Evolutionary conservation across 2,888 invertebrate species (phyloP).

Genomic region (Eupithecia pulchellata): DNA sequence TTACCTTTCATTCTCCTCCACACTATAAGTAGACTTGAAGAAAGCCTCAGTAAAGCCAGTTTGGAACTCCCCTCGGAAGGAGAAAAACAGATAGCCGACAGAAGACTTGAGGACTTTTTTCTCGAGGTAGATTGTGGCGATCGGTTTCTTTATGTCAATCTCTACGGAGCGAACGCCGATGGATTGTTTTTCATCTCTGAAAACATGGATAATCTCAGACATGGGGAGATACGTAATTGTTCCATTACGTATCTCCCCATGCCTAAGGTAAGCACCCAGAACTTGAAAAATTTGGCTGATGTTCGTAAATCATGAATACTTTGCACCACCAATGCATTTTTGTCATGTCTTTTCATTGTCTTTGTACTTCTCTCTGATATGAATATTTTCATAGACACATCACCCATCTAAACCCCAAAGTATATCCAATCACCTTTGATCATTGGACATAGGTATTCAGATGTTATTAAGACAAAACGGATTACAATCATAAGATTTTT

Average conservation of each 20-base stretch:
- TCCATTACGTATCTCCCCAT: neutral
- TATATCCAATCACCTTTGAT: neutral
- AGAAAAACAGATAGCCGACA: slow-evolving; percentile 87
- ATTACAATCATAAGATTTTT: neutral
- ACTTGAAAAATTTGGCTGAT: neutral
- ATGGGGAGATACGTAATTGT: neutral
- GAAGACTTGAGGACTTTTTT: slow-evolving; percentile 84
- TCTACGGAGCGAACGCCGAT: slow-evolving; percentile 69
- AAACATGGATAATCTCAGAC: neutral
- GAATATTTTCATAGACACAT: neutral
- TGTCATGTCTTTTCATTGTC: neutral
- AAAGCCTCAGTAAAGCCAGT: slow-evolving; percentile 88
- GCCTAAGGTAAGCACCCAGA: neutral
- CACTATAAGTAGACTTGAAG: slow-evolving; percentile 87
- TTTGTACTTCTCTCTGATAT: neutral
- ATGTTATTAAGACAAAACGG: neutral
- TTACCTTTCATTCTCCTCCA: slow-evolving; percentile 75
- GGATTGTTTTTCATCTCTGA: slow-evolving; percentile 24
- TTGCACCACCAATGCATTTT: neutral
- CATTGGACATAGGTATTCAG: neutral
- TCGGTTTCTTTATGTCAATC: slow-evolving; percentile 86
- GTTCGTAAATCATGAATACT: neutral
- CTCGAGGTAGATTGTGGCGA: slow-evolving; percentile 86
- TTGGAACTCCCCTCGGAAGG: slow-evolving; percentile 88
- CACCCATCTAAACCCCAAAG: neutral